These are phyloP conservation scores for Phaenicophaeus curvirostris DNA, from an alignment of 2,797 vertebrate species.

Conservation along the genomic window DNA sequence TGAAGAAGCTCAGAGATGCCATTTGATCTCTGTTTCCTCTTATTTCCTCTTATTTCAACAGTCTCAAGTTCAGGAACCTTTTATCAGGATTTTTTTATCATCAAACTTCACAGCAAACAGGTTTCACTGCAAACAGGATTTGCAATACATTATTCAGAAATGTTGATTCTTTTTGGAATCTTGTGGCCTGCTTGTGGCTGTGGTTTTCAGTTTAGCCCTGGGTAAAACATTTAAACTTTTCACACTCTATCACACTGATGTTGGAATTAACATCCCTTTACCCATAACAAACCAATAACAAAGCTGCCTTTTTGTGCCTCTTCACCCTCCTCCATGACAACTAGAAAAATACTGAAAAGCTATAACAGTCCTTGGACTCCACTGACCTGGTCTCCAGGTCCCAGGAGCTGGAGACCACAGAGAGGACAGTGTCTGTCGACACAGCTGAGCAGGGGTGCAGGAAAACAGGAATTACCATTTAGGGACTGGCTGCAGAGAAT, in stretches of 20 bases:
- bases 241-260: background rate
- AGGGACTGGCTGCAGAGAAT: constrained; percentile 24
- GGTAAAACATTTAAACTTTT: background rate
- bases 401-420: background rate
- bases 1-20: background rate
- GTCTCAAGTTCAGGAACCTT: background rate
- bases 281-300: background rate
- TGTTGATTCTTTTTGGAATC: background rate
- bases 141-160: background rate
- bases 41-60: background rate
- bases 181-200: background rate
- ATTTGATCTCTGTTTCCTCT: background rate
- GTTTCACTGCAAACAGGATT: background rate
- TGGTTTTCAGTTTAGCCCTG: background rate
- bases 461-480: constrained; percentile 42
- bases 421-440: background rate
- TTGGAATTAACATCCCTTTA: background rate
- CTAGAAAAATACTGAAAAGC: background rate
- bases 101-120: background rate
- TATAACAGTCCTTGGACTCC: background rate
- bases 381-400: background rate
- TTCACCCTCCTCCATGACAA: rapidly evolving
- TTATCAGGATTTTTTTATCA: background rate
- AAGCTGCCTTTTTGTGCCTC: background rate
- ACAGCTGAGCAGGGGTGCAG: background rate